A percentile compares a stretch with the other conserved stretches of the same genome.
Evolutionary conservation across 1,140 invertebrate species (phyloP).

Genomic region (Varroa destructor): DNA sequence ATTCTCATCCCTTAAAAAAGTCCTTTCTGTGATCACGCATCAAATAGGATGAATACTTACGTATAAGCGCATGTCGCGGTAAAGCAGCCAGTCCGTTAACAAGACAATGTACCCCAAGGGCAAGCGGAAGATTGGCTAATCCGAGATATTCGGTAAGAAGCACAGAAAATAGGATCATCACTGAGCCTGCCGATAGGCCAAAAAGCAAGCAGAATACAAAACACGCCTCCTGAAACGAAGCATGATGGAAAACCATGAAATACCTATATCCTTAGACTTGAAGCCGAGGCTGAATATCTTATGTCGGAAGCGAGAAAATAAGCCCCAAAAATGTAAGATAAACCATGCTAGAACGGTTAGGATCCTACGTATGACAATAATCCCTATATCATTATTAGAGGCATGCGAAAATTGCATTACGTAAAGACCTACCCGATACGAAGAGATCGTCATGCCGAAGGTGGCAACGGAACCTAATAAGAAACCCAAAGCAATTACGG

Average conservation of each 20-base stretch:
- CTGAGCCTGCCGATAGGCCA: constrained; percentile 5
- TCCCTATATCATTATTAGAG: too few species aligned
- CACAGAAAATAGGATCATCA: constrained; percentile 19
- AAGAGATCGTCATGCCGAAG: background rate
- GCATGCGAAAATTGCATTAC: too few species aligned
- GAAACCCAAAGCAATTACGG: background rate
- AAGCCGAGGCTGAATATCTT: too few species aligned
- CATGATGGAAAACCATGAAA: too few species aligned
- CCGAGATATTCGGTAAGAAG: constrained; percentile 21
- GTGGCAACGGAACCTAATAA: background rate
- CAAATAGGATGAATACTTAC: background rate
- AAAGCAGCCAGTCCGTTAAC: constrained; percentile 11
- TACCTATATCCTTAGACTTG: too few species aligned
- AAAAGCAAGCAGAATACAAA: background rate
- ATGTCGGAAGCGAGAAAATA: too few species aligned
- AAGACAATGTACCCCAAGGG: constrained; percentile 13
- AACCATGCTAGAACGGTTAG: too few species aligned
- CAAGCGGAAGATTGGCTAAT: constrained; percentile 4
- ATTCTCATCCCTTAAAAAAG: too few species aligned
- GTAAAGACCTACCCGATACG: background rate
- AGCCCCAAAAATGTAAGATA: too few species aligned
- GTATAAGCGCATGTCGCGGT: background rate
- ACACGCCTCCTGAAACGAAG: background rate
- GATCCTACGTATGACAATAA: too few species aligned
- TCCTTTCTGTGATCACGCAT: too few species aligned